Evolutionary conservation across 2,113 vertebrate genomes (phyloP).

Genomic region (Phrynosoma blainvillii): DNA sequence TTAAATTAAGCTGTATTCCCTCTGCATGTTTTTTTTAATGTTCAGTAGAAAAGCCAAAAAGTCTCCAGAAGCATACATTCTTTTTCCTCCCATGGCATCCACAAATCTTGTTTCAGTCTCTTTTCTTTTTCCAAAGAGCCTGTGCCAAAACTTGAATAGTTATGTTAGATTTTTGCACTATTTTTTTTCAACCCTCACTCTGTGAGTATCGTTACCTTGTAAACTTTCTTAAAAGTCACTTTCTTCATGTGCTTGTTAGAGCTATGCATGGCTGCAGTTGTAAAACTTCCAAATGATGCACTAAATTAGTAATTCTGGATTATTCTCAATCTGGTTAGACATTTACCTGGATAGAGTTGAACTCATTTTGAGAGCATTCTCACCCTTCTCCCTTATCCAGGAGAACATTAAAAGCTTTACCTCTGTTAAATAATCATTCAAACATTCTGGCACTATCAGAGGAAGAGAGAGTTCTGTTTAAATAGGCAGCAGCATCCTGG

Average conservation of each 20-base stretch:
- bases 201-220: not conserved
- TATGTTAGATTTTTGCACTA: not conserved
- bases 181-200: conserved; percentile 8
- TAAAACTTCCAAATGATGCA: conserved; percentile 15
- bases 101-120: conserved; percentile 10
- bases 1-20: not conserved
- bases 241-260: not conserved
- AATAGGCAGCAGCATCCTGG: conserved; percentile 26
- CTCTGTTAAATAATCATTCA: conserved; percentile 30
- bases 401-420: conserved; percentile 35
- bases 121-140: not conserved
- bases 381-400: conserved; percentile 19
- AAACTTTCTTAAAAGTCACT: not conserved
- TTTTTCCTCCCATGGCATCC: not conserved
- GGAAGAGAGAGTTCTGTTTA: conserved; percentile 3
- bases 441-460: not conserved
- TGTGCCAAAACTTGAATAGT: not conserved
- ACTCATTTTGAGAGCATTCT: not conserved
- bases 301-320: conserved; percentile 31
- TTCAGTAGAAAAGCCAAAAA: not conserved
- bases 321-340: conserved; percentile 35
- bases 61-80: not conserved
- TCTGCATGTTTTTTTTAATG: not conserved
- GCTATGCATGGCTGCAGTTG: not conserved
- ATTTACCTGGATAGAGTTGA: conserved; percentile 13